Conservation (phyloP, 2,888 invertebrate genomes). For the Luperina testacea region DNA sequence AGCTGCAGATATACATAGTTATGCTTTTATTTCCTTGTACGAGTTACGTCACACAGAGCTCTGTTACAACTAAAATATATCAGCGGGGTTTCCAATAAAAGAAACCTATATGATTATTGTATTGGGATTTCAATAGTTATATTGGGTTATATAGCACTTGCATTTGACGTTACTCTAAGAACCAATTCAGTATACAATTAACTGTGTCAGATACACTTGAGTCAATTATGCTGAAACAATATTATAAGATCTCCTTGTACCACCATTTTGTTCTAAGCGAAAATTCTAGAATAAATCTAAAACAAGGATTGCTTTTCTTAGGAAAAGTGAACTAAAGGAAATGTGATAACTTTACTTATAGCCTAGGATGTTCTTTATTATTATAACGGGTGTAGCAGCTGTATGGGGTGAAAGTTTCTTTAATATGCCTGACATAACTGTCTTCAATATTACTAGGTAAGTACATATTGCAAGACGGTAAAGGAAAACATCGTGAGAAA, state of each 20-base stretch:
- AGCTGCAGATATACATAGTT: neutral
- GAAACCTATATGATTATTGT: neutral
- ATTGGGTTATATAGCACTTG: neutral
- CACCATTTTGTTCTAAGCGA: conserved; percentile 8
- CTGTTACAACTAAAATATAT: neutral
- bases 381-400: neutral
- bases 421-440: neutral
- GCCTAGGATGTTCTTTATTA: conserved; percentile 29
- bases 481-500: too few relatives aligned
- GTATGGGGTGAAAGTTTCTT: conserved; percentile 3
- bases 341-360: conserved; percentile 24
- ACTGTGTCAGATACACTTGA: neutral
- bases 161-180: neutral
- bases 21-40: neutral
- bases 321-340: conserved; percentile 26
- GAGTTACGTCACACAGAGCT: neutral
- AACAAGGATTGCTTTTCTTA: conserved; percentile 39
- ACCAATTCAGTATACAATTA: conserved; percentile 1
- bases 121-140: neutral
- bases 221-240: neutral
- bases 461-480: neutral
- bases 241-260: neutral
- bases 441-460: neutral
- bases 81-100: neutral
- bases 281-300: conserved; percentile 39